Conservation (phyloP, 2,797 vertebrate species). For the Bucorvus abyssinicus region DNA sequence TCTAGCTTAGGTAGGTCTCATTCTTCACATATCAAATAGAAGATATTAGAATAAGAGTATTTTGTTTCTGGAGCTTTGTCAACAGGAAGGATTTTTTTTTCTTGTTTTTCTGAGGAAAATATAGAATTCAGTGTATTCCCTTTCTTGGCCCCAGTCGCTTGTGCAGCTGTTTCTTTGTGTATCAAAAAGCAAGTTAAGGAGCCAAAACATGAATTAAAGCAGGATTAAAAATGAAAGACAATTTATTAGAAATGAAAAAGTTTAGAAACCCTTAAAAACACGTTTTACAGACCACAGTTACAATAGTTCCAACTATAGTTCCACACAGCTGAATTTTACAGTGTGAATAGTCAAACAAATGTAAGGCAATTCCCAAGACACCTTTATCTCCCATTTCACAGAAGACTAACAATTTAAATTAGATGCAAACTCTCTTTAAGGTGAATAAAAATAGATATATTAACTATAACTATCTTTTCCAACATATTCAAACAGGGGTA, state of each 20-base stretch:
- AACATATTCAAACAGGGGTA: neutral
- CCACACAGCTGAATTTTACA: constrained; percentile 47
- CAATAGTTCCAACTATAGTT: constrained; percentile 8
- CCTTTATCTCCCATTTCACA: neutral
- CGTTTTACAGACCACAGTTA: constrained; percentile 19
- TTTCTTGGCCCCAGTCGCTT: neutral
- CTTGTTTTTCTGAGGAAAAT: neutral
- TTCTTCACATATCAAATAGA: neutral
- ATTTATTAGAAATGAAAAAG: constrained; percentile 65
- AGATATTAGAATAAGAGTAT: neutral
- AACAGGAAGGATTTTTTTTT: neutral
- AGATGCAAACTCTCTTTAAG: constrained; percentile 30
- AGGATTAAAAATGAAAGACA: constrained; percentile 57
- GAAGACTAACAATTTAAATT: constrained; percentile 41
- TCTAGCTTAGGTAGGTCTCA: neutral
- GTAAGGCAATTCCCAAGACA: neutral
- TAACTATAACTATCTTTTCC: neutral
- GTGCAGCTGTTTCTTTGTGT: neutral
- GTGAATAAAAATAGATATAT: constrained; percentile 55
- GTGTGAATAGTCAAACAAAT: constrained; percentile 4
- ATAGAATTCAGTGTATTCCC: neutral
- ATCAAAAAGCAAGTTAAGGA: neutral
- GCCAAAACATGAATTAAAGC: neutral
- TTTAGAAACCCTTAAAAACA: constrained; percentile 34
- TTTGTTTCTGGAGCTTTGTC: neutral